Conservation (phyloP, 2,888 invertebrate species). For the Melinaea menophilus region DNA sequence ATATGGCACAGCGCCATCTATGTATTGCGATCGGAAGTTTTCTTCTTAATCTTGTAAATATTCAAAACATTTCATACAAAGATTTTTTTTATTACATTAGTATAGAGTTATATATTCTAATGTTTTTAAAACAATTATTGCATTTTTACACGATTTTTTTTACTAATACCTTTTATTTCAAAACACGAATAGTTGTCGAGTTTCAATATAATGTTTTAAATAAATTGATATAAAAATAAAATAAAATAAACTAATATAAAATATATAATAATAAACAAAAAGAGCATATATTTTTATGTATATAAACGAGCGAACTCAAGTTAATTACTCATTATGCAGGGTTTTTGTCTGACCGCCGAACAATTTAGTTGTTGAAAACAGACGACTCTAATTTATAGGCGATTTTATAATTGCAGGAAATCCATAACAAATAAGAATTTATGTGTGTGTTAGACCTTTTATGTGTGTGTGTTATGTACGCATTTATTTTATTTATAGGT, state of each 20-base stretch:
- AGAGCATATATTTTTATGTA: too few relatives aligned
- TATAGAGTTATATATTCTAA: not conserved
- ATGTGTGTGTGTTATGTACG: not conserved
- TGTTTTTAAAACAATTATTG: too few relatives aligned
- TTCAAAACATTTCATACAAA: not conserved
- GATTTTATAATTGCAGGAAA: conserved; percentile 37
- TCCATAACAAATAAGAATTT: conserved; percentile 21
- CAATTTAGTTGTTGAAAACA: conserved; percentile 37
- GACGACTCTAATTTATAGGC: conserved; percentile 35
- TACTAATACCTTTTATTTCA: too few relatives aligned
- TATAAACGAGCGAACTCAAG: not conserved
- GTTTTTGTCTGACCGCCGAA: conserved; percentile 32
- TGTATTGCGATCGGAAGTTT: not conserved
- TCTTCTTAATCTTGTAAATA: not conserved
- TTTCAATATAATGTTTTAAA: too few relatives aligned
- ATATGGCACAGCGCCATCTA: not conserved
- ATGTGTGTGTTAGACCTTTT: not conserved
- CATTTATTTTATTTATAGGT: not conserved
- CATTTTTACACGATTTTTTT: too few relatives aligned
- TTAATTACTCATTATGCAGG: conserved; percentile 26
- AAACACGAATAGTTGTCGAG: too few relatives aligned
- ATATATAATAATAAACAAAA: too few relatives aligned
- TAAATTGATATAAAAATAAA: too few relatives aligned
- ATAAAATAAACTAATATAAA: too few relatives aligned
- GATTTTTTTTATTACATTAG: not conserved